Evolutionary conservation across 2,113 vertebrate species (phyloP).

Genomic region (Macheiramphus alcinus): DNA sequence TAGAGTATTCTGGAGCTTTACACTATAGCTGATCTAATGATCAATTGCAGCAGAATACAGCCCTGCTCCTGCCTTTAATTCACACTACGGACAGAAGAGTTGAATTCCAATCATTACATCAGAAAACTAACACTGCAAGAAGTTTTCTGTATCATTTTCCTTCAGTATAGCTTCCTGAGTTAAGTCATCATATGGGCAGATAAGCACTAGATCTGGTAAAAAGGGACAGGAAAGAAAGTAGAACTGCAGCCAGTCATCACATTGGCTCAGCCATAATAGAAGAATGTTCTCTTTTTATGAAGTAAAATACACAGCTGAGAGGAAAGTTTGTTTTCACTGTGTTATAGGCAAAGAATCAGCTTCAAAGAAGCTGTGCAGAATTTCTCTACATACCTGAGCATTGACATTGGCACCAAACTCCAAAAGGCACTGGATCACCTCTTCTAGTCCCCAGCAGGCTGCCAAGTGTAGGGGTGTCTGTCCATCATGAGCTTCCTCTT

Average conservation of each 20-base stretch:
- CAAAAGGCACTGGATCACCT: slow-evolving; percentile 94
- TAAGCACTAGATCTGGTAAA: not conserved
- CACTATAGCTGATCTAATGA: not conserved
- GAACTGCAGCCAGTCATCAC: not conserved
- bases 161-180: not conserved
- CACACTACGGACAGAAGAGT: not conserved
- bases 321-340: not conserved
- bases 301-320: not conserved
- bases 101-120: not conserved
- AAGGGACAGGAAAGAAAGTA: not conserved
- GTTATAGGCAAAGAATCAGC: not conserved
- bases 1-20: not conserved
- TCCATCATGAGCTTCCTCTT: slow-evolving; percentile 93
- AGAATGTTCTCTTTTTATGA: not conserved
- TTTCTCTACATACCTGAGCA: slow-evolving; percentile 79
- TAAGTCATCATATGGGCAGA: not conserved
- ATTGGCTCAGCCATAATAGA: not conserved
- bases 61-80: not conserved
- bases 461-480: slow-evolving; percentile 94
- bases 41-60: not conserved
- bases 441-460: slow-evolving; percentile 92
- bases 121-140: not conserved
- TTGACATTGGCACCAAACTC: slow-evolving; percentile 98
- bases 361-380: not conserved
- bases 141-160: not conserved